Evolutionary conservation across 2,888 invertebrate species (phyloP), one percentile per base, ranked within the genome.

Genomic region (Adineta ricciae): DNA sequence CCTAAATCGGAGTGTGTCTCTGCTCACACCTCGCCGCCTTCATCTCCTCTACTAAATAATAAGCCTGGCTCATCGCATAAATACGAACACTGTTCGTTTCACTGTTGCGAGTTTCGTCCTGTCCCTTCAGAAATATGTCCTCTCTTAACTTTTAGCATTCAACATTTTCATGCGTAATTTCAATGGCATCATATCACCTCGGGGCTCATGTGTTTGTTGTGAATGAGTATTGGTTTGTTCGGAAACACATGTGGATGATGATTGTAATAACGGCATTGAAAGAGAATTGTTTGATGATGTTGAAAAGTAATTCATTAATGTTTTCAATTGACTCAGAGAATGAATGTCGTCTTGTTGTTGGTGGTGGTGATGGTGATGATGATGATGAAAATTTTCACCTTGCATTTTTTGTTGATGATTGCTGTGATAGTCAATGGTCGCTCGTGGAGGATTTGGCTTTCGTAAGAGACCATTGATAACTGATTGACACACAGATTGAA

Each of bases 121-220:
- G 32, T 64, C 64, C 64, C 64, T 64, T 19, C 64, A 64, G 5
- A n/a, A n/a, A n/a, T 16, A 24, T 1, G 3, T 11, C 2, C 32
- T 19, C 3, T 32, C n/a, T 24, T 78, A 78, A 78, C 78, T 78
- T 78, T 78, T 78, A 41, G 41, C 78, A 41, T 78, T 78, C 41
- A 78, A 78, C 78, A 78, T 78, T 78, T 78, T 78, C 41, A 78
- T 41, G 41, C 78, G 78, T 14, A 78, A 78, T 78, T 78, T 78
- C 38, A 78, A 78, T 38, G 78, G 78, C 78, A 78, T 78, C 38
- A 41, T 41, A 78, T 78, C 78, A 78, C 78, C 78, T 41, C 38
- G 36, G 24, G 78, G 78, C n/a, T 78, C 78, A 78, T 78, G 7
- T 41, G 24, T 24, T 38, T 78, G 56, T 64, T 27, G 36, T 78